These are phyloP conservation scores for Felis chaus DNA, from an alignment of 2,113 vertebrate species.

Conservation along the genomic window DNA sequence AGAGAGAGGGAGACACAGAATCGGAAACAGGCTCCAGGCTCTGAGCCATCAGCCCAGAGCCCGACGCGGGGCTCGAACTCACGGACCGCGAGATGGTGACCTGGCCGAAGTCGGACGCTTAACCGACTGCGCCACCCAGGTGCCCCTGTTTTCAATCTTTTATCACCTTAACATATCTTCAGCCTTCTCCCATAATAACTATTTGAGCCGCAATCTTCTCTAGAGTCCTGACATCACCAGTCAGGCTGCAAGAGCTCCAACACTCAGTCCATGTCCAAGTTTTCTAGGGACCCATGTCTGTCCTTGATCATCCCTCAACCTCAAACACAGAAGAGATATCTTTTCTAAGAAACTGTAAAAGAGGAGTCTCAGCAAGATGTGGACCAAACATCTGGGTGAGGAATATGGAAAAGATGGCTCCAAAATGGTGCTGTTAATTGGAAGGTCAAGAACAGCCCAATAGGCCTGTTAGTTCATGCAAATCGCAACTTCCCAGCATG, in stretches of 20 bases:
- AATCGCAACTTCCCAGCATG: background rate
- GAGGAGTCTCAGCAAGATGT: background rate
- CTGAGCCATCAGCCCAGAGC: no score
- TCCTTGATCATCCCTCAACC: background rate
- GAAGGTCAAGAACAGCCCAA: background rate
- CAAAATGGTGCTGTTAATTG: background rate
- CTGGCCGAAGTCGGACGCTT: no score
- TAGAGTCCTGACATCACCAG: background rate
- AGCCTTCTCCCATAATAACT: background rate
- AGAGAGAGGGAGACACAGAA: no score
- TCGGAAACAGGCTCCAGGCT: no score
- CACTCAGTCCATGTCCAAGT: background rate
- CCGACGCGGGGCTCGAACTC: no score
- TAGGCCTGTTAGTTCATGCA: background rate
- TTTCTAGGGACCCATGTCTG: background rate
- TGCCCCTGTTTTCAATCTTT: background rate
- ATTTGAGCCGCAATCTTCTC: background rate
- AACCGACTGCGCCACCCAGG: no score
- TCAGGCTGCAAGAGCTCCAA: background rate
- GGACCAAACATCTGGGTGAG: background rate
- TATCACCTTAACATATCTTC: background rate
- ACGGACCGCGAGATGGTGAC: no score
- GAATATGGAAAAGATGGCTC: no score
- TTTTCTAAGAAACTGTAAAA: background rate
- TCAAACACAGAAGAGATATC: background rate